Evolutionary conservation across 2,113 vertebrate genomes (phyloP), one percentile per base, ranked within the genome.

Genomic region (Henicopernis longicauda): DNA sequence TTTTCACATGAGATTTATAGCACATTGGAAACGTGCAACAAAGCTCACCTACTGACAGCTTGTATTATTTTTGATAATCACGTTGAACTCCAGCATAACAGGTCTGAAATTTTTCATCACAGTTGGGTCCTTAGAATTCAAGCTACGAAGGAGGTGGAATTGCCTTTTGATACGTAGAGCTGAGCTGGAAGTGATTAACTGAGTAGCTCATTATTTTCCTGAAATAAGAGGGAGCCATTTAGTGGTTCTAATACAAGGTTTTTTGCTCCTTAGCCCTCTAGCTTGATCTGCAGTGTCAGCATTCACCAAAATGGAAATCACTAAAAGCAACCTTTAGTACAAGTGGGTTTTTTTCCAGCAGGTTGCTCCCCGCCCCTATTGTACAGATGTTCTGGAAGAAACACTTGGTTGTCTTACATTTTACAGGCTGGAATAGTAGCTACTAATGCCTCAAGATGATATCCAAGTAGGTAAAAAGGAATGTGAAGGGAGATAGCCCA

Each of bases 371-470:
- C 1, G 16, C 97, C 97, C 54, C 94, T 95, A 40, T 93, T 90
- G 91, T 98, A 96, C 97, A 98, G 98, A 98, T 98, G 98, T 98
- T 98, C 97, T 98, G 97, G 97, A 98, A 98, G 98, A 98, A 98
- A 96, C 95, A 96, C 97, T 98, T 97, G 96, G 97, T 98, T 96
- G 95, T 97, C 97, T 98, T 96, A 92, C 78, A 95, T 97, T 98
- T 98, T 97, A 97, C 97, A 97, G 98, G 57, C 69, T 95, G 65
- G 50, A 92, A 32, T 50, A 85, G 89, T 96, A 98, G 97, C 96
- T 98, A 73, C 97, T 95, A 70, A 96, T 92, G 97, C 96, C 95
- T 97, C 93, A 96, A 97, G 96, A 96, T 92, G 76, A 86, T 93
- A 94, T 89, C 88, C 92, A 95, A 92, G 82, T 82, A 94, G 86